Evolutionary conservation across 2,797 vertebrate genomes (phyloP), one percentile per base, ranked within the genome.

Genomic region (Pseudomugil gertrudae): DNA sequence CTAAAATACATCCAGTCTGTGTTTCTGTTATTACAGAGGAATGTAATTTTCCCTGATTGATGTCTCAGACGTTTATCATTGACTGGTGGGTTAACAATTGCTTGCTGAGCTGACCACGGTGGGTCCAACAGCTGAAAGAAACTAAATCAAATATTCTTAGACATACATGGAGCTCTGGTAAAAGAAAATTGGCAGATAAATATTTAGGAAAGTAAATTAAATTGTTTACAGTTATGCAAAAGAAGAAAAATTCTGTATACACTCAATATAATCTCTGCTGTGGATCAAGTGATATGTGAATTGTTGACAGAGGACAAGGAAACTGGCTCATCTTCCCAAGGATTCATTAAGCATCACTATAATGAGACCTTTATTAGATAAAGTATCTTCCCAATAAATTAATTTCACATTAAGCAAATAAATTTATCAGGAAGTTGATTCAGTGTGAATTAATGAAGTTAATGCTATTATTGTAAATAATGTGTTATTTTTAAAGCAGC

Each of bases 11-110:
- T 62, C 38, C 32, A 30, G 43, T 38, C 51, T 48, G 0, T 63
- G 27, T 62, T 69, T 71, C 48, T 65, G 23, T 62, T 83, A 75
- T 83, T 45, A 50, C 15, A n/a, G 15, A 26, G 15, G 63, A 60
- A 4, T 77, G 68, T 66, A 69, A 84, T 86, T 86, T 84, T 19
- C 67, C 33, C 33, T 79, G 84, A 87, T 67, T 84, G 59, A 83
- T 69, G 64, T 57, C 53, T 71, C 64, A 32, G 47, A 72, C 63
- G 70, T 76, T 59, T 80, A 57, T 80, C 62, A 74, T 81, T 81
- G 63, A 66, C 62, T 72, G 48, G 54, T 79, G 78, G 63, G 62
- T 62, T 76, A 69, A 74, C 54, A 69, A 76, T 76, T 83, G 69
- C 65, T 74, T 65, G 14, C 52, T 69, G 62, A 75, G 33, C 17